Percentiles rank a stretch among this genome's conserved stretches.
Evolutionary conservation across 2,113 vertebrate species (phyloP).

Genomic region (Picathartes gymnocephalus): DNA sequence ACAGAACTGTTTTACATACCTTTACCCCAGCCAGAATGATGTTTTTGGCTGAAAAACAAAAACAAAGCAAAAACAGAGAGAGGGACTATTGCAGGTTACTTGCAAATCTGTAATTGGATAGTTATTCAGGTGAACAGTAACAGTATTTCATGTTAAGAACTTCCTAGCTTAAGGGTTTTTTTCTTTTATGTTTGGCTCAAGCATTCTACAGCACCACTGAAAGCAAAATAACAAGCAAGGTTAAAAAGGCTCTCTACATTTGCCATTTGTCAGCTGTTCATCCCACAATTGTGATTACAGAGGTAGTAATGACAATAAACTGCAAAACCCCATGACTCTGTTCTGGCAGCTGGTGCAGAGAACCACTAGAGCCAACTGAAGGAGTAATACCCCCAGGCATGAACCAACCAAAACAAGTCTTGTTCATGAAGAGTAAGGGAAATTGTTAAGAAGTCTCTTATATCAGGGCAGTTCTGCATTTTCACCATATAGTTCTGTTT

Average conservation of each 20-base stretch:
- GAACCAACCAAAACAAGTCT: not conserved
- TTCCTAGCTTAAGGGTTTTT: not conserved
- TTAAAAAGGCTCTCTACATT: not conserved
- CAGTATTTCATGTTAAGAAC: not conserved
- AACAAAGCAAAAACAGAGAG: not conserved
- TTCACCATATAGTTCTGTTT: not conserved
- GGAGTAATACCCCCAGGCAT: not conserved
- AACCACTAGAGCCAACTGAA: not conserved
- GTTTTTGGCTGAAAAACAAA: conserved; percentile 81
- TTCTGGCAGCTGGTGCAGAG: not conserved
- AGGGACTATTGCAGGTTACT: not conserved
- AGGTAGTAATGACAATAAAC: not conserved
- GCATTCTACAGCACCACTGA: not conserved
- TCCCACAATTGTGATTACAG: not conserved
- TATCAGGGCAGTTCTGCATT: not conserved
- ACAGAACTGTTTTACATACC: conserved; percentile 71
- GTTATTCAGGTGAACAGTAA: not conserved
- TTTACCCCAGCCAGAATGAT: conserved; percentile 95
- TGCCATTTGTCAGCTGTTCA: not conserved
- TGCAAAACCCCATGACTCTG: not conserved
- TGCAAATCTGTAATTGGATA: not conserved
- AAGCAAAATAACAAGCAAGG: not conserved
- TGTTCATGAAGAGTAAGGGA: not conserved
- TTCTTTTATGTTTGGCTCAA: not conserved
- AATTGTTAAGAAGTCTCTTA: not conserved